These are phyloP conservation scores for Craterocephalus amniculus DNA, from an alignment of 2,797 vertebrate species.

Conservation along the genomic window DNA sequence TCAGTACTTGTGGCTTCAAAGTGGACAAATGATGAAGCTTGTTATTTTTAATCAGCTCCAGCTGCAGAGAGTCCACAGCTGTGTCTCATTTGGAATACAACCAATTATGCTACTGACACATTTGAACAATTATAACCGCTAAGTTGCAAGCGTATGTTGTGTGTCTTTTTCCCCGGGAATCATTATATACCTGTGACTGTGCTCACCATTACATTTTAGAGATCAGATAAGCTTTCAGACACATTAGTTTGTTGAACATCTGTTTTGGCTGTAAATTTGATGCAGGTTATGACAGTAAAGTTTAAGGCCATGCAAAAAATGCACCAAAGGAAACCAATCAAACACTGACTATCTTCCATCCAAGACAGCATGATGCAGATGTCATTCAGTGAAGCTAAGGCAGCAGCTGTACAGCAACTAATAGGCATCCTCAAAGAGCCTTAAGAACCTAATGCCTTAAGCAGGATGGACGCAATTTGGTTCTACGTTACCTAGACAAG, in stretches of 20 bases:
- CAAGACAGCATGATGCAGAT: conserved; percentile 22
- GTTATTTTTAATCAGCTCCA: conserved; percentile 57
- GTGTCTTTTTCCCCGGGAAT: neutral
- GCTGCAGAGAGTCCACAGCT: conserved; percentile 24
- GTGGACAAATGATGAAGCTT: conserved; percentile 37
- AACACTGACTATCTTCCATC: neutral
- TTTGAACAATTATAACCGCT: conserved; percentile 11
- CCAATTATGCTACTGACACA: conserved; percentile 19
- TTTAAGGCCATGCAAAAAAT: neutral
- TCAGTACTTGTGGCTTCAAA: conserved; percentile 20
- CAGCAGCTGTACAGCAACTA: conserved; percentile 11
- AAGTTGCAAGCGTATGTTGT: conserved; percentile 5
- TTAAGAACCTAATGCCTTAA: neutral
- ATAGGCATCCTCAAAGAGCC: conserved; percentile 19
- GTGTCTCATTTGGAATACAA: conserved; percentile 28
- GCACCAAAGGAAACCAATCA: conserved; percentile 16
- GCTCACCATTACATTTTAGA: conserved; percentile 9
- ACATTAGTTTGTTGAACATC: conserved; percentile 13
- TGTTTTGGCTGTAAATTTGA: conserved; percentile 2
- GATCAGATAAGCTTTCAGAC: neutral
- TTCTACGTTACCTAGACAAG: too few relatives aligned
- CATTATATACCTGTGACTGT: neutral
- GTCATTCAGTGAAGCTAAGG: conserved; percentile 5
- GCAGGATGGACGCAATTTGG: too few relatives aligned
- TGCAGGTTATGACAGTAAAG: conserved; percentile 11